Evolutionary conservation across 2,113 vertebrate species (phyloP).

Genomic region (Chascanopsetta lugubris): DNA sequence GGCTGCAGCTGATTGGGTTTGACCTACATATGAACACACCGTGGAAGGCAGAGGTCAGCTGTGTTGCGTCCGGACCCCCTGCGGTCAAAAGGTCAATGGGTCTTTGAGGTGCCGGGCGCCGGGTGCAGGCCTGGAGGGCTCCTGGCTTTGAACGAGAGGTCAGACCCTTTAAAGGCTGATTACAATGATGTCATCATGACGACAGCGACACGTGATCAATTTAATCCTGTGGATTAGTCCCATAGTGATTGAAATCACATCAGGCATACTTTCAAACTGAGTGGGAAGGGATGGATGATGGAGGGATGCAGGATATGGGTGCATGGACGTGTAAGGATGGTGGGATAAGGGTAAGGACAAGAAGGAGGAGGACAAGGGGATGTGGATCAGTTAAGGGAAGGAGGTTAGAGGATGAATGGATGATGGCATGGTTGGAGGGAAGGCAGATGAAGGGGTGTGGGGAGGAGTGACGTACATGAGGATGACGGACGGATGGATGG

Average conservation of each 20-base stretch:
- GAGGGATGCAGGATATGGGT: no score
- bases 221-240: constrained; percentile 1
- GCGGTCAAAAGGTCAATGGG: constrained; percentile 58
- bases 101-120: constrained; percentile 48
- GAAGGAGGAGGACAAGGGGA: no score
- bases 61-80: constrained; percentile 16
- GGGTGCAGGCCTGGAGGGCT: constrained; percentile 4
- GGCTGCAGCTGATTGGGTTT: background rate
- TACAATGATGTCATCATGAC: constrained; percentile 4
- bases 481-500: no score
- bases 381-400: no score
- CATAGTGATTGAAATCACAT: background rate
- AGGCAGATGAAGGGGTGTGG: no score
- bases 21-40: background rate
- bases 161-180: constrained; percentile 39
- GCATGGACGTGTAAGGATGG: no score
- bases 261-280: background rate
- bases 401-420: no score
- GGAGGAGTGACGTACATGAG: no score
- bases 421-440: no score
- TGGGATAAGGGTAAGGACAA: no score
- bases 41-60: constrained; percentile 1
- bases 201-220: constrained; percentile 1
- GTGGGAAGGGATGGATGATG: background rate
- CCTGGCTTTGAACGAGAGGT: constrained; percentile 44